Conservation (phyloP, 1,140 invertebrate species). For the Dendrolimus kikuchii region DNA sequence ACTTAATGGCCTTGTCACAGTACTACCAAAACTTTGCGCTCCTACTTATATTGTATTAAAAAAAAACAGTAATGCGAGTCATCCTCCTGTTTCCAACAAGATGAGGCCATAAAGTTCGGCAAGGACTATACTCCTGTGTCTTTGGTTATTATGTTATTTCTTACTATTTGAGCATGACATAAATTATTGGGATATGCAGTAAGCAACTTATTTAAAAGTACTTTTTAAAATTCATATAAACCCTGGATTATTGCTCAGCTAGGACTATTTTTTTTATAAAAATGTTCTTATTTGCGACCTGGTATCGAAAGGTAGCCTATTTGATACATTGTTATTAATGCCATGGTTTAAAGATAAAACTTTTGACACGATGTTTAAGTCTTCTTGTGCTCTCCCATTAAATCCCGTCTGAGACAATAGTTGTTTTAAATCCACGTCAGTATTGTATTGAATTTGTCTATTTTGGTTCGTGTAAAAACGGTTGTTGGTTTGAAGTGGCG, state of each 20-base stretch:
- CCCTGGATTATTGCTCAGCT: no score
- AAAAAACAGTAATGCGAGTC: background rate
- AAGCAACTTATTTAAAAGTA: no score
- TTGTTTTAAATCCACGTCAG: slow-evolving; percentile 77
- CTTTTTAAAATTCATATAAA: no score
- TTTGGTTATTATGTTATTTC: background rate
- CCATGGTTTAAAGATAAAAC: slow-evolving; percentile 84
- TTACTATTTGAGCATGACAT: no score
- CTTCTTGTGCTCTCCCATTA: slow-evolving; percentile 75
- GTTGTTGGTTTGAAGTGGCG: slow-evolving; percentile 31
- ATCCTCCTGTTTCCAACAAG: no score
- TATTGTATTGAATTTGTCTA: slow-evolving; percentile 37
- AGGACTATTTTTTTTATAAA: slow-evolving; percentile 7
- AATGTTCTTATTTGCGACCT: slow-evolving; percentile 41
- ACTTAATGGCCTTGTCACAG: no score
- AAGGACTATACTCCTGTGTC: background rate
- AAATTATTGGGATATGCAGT: no score
- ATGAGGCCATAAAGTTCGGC: background rate
- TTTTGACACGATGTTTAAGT: slow-evolving; percentile 86
- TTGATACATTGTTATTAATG: slow-evolving; percentile 42
- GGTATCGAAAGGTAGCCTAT: slow-evolving; percentile 48
- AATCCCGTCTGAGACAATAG: slow-evolving; percentile 77
- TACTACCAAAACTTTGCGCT: background rate
- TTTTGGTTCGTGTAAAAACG: slow-evolving; percentile 36
- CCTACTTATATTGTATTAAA: background rate